A percentile compares a stretch with the other conserved stretches of the same genome.
phyloP scores from a whole-genome alignment of 2,113 vertebrate genomes.

The Seriola quinqueradiata region DNA sequence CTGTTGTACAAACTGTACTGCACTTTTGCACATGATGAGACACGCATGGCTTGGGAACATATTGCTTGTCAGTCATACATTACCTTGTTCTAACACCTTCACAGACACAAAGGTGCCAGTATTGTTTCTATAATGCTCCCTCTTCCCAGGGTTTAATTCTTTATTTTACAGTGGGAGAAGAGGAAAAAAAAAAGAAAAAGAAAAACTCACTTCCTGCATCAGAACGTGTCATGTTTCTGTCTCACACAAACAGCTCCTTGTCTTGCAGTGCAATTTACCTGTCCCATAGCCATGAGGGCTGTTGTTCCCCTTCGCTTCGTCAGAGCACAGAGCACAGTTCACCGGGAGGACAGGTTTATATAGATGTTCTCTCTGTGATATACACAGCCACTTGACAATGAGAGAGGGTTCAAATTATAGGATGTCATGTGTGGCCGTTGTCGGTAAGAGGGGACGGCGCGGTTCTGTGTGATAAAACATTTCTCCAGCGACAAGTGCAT shows the following conservation, averaged over 20 bases:
- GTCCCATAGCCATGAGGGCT: constrained; percentile 74
- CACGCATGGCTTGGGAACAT: constrained; percentile 67
- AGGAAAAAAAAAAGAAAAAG: not conserved
- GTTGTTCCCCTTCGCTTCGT: constrained; percentile 77
- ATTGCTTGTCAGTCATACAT: constrained; percentile 74
- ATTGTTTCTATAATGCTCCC: constrained; percentile 39
- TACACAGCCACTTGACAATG: constrained; percentile 66
- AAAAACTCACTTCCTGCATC: constrained; percentile 73
- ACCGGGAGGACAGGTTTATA: constrained; percentile 82
- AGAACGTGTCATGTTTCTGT: constrained; percentile 75
- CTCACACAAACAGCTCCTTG: constrained; percentile 68
- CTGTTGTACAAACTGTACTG: constrained; percentile 62
- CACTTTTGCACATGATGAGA: constrained; percentile 65
- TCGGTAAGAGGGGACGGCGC: not conserved
- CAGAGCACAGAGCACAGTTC: constrained; percentile 80
- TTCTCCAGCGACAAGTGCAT: constrained; percentile 41
- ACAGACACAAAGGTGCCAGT: constrained; percentile 70
- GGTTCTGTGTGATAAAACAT: not conserved
- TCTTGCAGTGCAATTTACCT: constrained; percentile 77
- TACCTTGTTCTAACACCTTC: constrained; percentile 67
- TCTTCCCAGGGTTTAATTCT: constrained; percentile 66
- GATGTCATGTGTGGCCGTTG: constrained; percentile 47
- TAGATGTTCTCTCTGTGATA: constrained; percentile 80
- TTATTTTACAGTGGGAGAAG: constrained; percentile 62
- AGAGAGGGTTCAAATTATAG: constrained; percentile 50